Evolutionary conservation across 2,113 vertebrate species (phyloP).

Genomic region (Eulacestoma nigropectus): DNA sequence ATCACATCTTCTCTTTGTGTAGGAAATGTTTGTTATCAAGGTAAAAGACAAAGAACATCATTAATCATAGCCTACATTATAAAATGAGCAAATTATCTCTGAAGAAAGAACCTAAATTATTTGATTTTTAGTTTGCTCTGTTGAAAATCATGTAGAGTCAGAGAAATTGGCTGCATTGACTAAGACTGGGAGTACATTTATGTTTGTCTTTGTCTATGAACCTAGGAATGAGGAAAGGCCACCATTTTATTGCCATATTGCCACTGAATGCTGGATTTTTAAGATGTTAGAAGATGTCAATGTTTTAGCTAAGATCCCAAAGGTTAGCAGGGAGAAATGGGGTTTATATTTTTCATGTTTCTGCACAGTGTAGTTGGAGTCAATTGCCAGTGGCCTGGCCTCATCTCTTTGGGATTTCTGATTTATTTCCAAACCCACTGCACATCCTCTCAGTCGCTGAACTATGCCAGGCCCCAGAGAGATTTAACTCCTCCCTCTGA

Average conservation of each 20-base stretch:
- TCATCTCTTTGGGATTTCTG: conserved; percentile 23
- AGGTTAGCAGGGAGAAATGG: neutral
- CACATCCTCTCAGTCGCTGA: neutral
- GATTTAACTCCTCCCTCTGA: neutral
- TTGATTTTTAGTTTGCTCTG: neutral
- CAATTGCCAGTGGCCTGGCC: neutral
- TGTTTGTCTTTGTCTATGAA: neutral
- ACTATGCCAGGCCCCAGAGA: neutral
- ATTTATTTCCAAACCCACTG: conserved; percentile 36
- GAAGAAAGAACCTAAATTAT: neutral
- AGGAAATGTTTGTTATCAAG: neutral
- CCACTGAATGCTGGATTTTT: neutral
- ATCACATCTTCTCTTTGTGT: neutral
- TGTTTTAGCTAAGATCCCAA: neutral
- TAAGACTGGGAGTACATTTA: neutral
- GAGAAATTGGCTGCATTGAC: neutral
- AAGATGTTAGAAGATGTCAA: neutral
- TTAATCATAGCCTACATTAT: neutral
- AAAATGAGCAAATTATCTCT: neutral
- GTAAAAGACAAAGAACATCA: neutral
- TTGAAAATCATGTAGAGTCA: neutral
- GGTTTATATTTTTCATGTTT: neutral
- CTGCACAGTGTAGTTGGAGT: neutral
- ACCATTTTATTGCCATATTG: neutral
- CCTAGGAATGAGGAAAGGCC: neutral